Evolutionary conservation across 2,113 vertebrate species (phyloP), one percentile per base, ranked within the genome.

Genomic region (Nyctibius bracteatus): DNA sequence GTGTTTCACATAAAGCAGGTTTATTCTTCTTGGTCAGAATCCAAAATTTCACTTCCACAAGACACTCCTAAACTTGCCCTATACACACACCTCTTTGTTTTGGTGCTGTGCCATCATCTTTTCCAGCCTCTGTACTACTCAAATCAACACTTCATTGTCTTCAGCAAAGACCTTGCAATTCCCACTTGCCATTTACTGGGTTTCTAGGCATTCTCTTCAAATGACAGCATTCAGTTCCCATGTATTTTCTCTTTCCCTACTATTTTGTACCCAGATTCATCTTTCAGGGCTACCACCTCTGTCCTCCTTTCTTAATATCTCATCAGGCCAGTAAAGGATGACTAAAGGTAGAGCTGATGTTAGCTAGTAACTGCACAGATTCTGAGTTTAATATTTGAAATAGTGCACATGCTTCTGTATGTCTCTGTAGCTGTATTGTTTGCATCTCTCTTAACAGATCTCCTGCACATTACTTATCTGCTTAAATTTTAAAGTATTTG

Each of bases 341-440:
- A 23, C 41, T 49, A 46, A 92, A 84, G 22, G 37, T 37, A 46
- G 51, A 8, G 2, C 12, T 83, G 30, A 49, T 47, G 4, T 51
- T 62, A 62, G 39, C 15, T 44, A 62, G 13, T 8, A 81, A 86
- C 49, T 25, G 13, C 20, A 70, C 14, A 67, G 20, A 66, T 59
- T 85, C 63, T 54, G 11, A 70, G 49, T 18, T 19, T n/a, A 57
- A 20, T 63, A 49, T 43, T 61, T 81, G 47, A 70, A 78, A 71
- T 2, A 74, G 10, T 0, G 0, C 35, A 46, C 1, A 2, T 18
- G 8, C 27, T 37, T 8, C 52, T 51, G 9, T 39, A n/a, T 41
- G n/a, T 25, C 35, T 63, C 19, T 75, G 37, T n/a, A 41, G 51
- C 12, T 75, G 41, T 39, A 35, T 15, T 62, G 24, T 44, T 74